phyloP scores from a whole-genome alignment of 1,140 invertebrate species.

The Potamilus streckersoni region DNA sequence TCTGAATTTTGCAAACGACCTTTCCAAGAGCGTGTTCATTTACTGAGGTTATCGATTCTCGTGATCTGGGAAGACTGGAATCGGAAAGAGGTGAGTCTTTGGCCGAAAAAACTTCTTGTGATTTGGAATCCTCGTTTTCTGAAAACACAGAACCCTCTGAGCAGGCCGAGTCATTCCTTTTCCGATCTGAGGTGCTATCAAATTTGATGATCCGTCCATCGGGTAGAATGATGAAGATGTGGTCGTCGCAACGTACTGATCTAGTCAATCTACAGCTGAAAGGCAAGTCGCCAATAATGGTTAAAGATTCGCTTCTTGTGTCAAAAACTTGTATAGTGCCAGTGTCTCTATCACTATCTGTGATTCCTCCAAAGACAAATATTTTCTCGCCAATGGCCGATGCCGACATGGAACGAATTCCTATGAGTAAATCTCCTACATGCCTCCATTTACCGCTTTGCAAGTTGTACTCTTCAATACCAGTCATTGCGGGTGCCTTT shows the following conservation, averaged over 20 bases:
- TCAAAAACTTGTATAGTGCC: constrained; percentile 52
- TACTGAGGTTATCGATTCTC: constrained; percentile 5
- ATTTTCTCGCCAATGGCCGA: constrained; percentile 51
- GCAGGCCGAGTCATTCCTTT: constrained; percentile 8
- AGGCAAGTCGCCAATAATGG: constrained; percentile 48
- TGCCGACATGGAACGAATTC: constrained; percentile 49
- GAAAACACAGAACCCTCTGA: constrained; percentile 25
- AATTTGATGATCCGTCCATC: constrained; percentile 45
- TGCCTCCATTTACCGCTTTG: constrained; percentile 48
- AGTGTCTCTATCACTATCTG: constrained; percentile 50
- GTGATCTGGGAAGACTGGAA: constrained; percentile 10
- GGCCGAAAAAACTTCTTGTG: background rate
- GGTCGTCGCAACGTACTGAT: constrained; percentile 43
- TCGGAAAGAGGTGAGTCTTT: constrained; percentile 20
- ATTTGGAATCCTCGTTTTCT: constrained; percentile 14
- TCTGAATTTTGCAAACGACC: constrained; percentile 28
- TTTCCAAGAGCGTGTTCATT: constrained; percentile 34
- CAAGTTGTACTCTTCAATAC: constrained; percentile 50
- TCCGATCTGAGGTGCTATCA: constrained; percentile 12
- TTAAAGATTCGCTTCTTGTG: constrained; percentile 38
- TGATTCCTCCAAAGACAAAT: constrained; percentile 54
- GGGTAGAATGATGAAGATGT: constrained; percentile 48
- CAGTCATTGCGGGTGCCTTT: constrained; percentile 45
- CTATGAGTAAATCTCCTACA: constrained; percentile 47
- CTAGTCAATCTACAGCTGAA: constrained; percentile 51